Evolutionary conservation across 2,888 invertebrate genomes (phyloP).

Genomic region (Ennomos fuscantarius): DNA sequence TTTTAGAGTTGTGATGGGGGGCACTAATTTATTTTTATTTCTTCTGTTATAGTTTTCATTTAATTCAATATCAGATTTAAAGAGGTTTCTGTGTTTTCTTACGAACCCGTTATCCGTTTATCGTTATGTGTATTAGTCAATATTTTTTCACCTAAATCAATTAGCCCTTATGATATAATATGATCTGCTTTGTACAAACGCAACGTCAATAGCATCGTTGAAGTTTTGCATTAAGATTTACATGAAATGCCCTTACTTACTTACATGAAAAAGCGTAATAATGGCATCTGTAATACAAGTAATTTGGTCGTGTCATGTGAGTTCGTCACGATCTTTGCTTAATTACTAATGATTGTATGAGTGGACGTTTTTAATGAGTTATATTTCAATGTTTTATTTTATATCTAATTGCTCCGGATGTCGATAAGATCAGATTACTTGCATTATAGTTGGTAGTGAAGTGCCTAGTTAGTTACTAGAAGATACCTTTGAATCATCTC

Average conservation of each 20-base stretch:
- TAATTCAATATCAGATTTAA: no score
- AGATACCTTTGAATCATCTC: no score
- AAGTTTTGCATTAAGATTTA: neutral
- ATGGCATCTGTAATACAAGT: slow-evolving; percentile 55
- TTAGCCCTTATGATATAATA: no score
- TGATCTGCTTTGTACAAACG: no score
- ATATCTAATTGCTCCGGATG: slow-evolving; percentile 40
- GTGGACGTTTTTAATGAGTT: slow-evolving; percentile 38
- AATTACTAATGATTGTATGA: slow-evolving; percentile 49
- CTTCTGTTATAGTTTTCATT: no score
- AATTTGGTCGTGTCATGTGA: slow-evolving; percentile 62
- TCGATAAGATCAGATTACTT: slow-evolving; percentile 17
- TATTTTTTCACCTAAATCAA: no score
- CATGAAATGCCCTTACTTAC: slow-evolving; percentile 14
- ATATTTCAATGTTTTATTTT: slow-evolving; percentile 42
- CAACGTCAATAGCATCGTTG: no score
- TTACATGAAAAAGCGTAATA: slow-evolving; percentile 26
- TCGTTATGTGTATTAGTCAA: no score
- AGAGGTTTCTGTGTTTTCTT: no score
- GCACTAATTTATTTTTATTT: no score
- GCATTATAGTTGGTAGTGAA: neutral
- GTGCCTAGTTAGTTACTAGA: slow-evolving; percentile 2
- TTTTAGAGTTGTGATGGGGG: no score
- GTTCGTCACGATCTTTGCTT: slow-evolving; percentile 66
- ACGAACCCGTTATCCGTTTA: no score